Evolutionary conservation across 1,140 invertebrate species (phyloP).

Genomic region (Sitodiplosis mosellana): DNA sequence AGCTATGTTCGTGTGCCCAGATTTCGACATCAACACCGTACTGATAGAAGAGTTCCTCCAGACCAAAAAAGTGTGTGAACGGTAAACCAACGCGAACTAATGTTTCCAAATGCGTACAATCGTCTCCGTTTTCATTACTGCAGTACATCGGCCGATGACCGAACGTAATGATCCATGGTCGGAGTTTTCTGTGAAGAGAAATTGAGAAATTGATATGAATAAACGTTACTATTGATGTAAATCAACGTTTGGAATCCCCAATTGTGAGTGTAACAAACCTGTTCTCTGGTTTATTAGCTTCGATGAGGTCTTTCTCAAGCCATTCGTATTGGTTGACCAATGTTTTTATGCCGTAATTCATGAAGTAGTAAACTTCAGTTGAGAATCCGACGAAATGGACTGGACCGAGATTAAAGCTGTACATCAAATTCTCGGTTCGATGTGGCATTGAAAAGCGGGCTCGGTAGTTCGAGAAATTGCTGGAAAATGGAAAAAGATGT

Average conservation of each 20-base stretch:
- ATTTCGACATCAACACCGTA: slow-evolving; percentile 84
- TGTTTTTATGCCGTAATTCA: slow-evolving; percentile 71
- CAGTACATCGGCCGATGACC: slow-evolving; percentile 97
- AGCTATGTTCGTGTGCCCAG: slow-evolving; percentile 94
- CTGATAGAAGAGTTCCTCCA: slow-evolving; percentile 75
- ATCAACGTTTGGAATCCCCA: too few species aligned
- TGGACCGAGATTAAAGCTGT: slow-evolving; percentile 84
- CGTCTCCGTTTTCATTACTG: slow-evolving; percentile 69
- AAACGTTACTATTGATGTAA: too few species aligned
- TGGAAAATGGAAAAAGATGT: slow-evolving; percentile 27
- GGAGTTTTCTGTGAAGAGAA: slow-evolving; percentile 15
- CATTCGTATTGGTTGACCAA: slow-evolving; percentile 77
- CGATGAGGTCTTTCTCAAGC: slow-evolving; percentile 62
- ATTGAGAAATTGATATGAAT: too few species aligned
- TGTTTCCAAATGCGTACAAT: slow-evolving; percentile 66
- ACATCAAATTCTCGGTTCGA: slow-evolving; percentile 56
- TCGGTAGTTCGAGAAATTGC: slow-evolving; percentile 77
- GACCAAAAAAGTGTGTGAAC: slow-evolving; percentile 44
- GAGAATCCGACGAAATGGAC: slow-evolving; percentile 82
- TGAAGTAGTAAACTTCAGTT: slow-evolving; percentile 90
- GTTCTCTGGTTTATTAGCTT: slow-evolving; percentile 42
- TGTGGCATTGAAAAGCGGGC: slow-evolving; percentile 80
- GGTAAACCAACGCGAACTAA: slow-evolving; percentile 56
- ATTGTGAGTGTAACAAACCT: slow-evolving; percentile 15
- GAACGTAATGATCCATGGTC: slow-evolving; percentile 87